Percentiles rank a stretch among this genome's conserved stretches.
phyloP scores from a whole-genome alignment of 1,140 invertebrate genomes.

The Tetragonula clypearis region DNA sequence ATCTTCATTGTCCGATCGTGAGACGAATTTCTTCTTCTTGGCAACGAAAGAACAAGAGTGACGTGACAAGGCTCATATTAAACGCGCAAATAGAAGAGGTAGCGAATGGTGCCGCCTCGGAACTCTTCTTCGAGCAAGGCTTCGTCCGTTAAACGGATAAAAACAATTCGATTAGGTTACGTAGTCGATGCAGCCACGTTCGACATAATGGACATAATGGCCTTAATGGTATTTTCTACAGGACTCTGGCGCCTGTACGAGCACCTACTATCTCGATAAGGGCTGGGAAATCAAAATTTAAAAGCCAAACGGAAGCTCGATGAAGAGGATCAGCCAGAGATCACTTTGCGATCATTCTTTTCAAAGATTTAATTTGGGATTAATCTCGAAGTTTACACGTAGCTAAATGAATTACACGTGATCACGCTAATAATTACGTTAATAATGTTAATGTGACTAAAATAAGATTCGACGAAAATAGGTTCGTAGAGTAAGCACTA shows the following conservation, averaged over 20 bases:
- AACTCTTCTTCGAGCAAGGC: conserved; percentile 58
- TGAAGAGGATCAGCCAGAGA: background rate
- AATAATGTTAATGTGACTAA: too few species aligned
- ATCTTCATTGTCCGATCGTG: background rate
- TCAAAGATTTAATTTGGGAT: too few species aligned
- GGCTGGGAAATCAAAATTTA: background rate
- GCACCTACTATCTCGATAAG: too few species aligned
- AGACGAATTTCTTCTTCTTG: background rate
- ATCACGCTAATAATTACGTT: too few species aligned
- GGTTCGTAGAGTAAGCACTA: background rate
- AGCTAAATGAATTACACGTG: too few species aligned
- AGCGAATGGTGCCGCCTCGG: conserved; percentile 36
- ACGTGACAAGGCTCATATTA: conserved; percentile 26
- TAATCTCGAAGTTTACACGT: too few species aligned
- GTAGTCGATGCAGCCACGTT: conserved; percentile 26
- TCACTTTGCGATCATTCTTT: too few species aligned
- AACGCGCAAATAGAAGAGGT: conserved; percentile 23
- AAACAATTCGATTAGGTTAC: conserved; percentile 77
- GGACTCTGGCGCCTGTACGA: background rate
- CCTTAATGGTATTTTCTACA: conserved; percentile 63
- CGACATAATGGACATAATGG: conserved; percentile 57
- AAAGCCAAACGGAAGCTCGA: background rate
- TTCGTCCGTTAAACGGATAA: conserved; percentile 79
- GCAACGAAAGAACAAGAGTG: background rate
- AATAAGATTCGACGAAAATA: background rate